Base-by-base conservation (phyloP, 2,888 invertebrate species). In the Latrodectus hesperus region DNA sequence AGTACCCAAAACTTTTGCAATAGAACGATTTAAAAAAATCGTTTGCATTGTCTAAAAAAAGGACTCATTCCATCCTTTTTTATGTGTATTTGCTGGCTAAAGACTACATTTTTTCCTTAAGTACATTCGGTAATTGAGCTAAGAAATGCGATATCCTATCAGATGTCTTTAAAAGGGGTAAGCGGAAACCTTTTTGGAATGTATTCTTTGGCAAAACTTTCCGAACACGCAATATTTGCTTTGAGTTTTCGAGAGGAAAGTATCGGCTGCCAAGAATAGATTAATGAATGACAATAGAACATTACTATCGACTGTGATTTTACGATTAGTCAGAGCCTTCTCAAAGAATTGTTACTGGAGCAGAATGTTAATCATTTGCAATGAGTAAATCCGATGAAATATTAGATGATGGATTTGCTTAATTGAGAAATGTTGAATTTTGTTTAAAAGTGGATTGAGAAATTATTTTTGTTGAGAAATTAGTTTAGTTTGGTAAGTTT, bases 71-170 rank as follows among this genome's bases (percentile, higher is more conserved):
- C 53, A 64, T 60, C 9, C 75, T 53, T 52, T 73, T 38, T 65
- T 81, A 53, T 52, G 49, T 49, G 53, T 49, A 55, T 14, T 70
- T 49, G 17, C 12, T 22, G 17, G 53, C 60, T 14, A 16, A n/a
- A 12, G 9, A 38, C 22, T 73, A 49, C 64, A 70, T 82, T 70
- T 67, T 82, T 82, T 82, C 75, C 74, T 68, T 74, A 82, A 82
- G 75, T 75, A 68, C 60, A 82, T 68, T 22, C 75, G 75, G 75
- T 82, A 75, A 82, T 82, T 82, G 82, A 75, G 82, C 17, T 65
- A 60, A 68, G 10, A 68, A 51, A 74, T 53, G 14, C 10, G 52
- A 14, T 75, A 38, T 49, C 22, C 17, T 64, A 16, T n/a, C n/a
- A 75, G 75, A 70, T 73, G 81, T 81, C 67, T 73, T 55, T 71